A percentile compares a stretch with the other conserved stretches of the same genome.
phyloP scores from a whole-genome alignment of 2,888 invertebrate species.

The Drosophila bunnanda region DNA sequence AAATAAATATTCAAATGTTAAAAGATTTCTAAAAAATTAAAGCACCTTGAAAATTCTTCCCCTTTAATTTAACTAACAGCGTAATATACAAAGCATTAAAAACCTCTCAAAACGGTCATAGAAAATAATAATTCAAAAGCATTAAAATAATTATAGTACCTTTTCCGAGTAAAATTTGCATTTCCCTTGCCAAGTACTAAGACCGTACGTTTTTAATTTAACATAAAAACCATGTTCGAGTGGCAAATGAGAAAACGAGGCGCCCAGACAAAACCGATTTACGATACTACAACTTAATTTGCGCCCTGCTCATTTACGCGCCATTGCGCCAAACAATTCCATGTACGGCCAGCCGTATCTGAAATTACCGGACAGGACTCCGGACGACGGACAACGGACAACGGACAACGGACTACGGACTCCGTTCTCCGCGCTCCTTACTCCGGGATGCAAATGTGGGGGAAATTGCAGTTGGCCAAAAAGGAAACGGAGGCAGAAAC shows the following conservation, averaged over 20 bases:
- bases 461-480: conserved; percentile 41
- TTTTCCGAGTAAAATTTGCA: neutral
- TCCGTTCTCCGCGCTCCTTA: neutral
- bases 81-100: neutral
- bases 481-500: conserved; percentile 39
- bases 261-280: conserved; percentile 41
- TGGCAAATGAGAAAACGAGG: conserved; percentile 14
- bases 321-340: conserved; percentile 44
- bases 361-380: conserved; percentile 20
- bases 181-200: conserved; percentile 5
- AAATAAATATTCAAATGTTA: too few species aligned
- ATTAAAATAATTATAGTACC: conserved; percentile 2
- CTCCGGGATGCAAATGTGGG: conserved; percentile 34
- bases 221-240: conserved; percentile 9
- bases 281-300: conserved; percentile 54
- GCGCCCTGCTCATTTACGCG: conserved; percentile 46
- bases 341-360: conserved; percentile 34
- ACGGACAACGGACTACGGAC: neutral
- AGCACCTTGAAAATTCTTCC: too few species aligned
- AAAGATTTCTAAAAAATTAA: too few species aligned
- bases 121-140: conserved; percentile 2
- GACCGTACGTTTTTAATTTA: conserved; percentile 10
- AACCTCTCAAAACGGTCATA: neutral
- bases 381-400: neutral
- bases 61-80: too few species aligned